Conservation (phyloP, 2,113 vertebrate species). For the Maccullochella peelii region DNA sequence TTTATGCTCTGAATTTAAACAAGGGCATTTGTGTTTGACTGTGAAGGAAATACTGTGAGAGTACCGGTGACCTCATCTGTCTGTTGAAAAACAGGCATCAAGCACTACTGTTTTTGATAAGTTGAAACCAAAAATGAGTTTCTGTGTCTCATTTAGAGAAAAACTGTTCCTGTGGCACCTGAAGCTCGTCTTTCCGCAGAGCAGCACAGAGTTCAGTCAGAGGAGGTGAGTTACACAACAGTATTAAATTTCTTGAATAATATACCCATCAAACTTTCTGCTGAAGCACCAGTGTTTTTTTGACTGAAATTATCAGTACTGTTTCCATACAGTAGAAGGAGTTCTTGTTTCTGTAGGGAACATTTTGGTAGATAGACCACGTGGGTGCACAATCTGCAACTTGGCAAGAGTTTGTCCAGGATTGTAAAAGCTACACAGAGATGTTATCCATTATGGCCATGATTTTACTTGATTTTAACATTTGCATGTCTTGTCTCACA, state of each 20-base stretch:
- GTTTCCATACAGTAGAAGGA: neutral
- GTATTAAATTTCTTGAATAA: neutral
- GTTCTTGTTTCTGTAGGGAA: neutral
- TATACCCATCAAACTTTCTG: neutral
- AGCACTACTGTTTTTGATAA: slow-evolving; percentile 46
- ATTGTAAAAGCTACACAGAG: neutral
- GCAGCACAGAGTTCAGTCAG: slow-evolving; percentile 87
- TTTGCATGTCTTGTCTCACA: neutral
- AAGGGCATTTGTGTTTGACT: slow-evolving; percentile 60
- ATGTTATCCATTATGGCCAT: neutral
- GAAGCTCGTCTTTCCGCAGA: slow-evolving; percentile 93
- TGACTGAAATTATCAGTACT: neutral
- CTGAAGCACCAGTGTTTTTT: neutral
- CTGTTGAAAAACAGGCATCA: slow-evolving; percentile 34
- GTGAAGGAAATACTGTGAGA: slow-evolving; percentile 28
- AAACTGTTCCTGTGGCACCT: slow-evolving; percentile 93
- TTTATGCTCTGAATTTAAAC: slow-evolving; percentile 65
- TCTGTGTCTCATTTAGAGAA: slow-evolving; percentile 83
- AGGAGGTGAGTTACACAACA: slow-evolving; percentile 86
- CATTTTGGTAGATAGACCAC: neutral
- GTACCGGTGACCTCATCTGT: slow-evolving; percentile 28
- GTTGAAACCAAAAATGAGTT: slow-evolving; percentile 31
- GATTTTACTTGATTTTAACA: neutral
- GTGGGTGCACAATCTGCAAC: neutral
- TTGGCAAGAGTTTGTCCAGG: neutral